These are phyloP conservation scores for Synanthedon myopaeformis DNA, from an alignment of 2,888 invertebrate species.

Conservation along the genomic window DNA sequence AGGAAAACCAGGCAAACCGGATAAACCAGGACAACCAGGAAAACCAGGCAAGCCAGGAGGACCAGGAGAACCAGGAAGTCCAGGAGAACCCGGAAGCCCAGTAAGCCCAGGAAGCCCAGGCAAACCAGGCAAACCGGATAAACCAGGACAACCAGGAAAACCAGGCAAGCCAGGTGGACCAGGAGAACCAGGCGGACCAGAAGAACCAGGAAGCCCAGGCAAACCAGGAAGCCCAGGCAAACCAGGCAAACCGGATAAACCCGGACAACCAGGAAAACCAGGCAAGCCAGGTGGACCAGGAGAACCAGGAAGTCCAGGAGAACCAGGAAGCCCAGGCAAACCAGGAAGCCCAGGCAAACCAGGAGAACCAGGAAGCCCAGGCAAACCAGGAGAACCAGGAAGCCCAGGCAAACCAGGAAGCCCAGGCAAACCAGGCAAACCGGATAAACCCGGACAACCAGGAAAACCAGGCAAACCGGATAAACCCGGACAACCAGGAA, in stretches of 20 bases:
- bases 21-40: neutral
- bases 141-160: neutral
- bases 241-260: neutral
- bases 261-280: neutral
- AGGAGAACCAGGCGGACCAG: neutral
- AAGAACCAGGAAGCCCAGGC: neutral
- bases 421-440: neutral
- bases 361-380: neutral
- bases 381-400: neutral
- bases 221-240: neutral
- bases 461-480: neutral
- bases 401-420: neutral
- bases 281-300: neutral
- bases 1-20: neutral
- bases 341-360: neutral
- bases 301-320: neutral
- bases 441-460: neutral
- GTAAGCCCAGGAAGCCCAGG: neutral
- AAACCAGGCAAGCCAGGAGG: neutral
- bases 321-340: neutral
- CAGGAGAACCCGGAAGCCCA: neutral
- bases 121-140: neutral
- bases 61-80: neutral
- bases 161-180: neutral
- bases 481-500: neutral